Evolutionary conservation across 2,888 invertebrate genomes (phyloP).

Genomic region (Byasa hedistus): DNA sequence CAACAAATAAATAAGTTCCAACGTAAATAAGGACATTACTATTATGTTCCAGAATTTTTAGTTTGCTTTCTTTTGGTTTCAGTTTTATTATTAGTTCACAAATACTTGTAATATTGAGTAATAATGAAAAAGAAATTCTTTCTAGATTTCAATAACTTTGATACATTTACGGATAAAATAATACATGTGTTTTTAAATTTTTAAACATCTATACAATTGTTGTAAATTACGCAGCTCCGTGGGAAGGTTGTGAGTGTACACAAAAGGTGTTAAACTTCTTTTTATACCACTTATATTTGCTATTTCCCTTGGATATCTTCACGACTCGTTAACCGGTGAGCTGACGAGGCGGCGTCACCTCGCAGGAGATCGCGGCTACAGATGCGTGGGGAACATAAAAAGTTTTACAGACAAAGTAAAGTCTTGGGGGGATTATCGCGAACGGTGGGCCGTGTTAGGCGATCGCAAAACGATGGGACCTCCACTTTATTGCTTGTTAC

Average conservation of each 20-base stretch:
- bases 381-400: constrained; percentile 62
- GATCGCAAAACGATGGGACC: constrained; percentile 72
- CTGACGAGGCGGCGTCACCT: constrained; percentile 63
- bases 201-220: background rate
- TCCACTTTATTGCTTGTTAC: constrained; percentile 77
- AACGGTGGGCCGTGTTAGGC: constrained; percentile 54
- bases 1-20: no score
- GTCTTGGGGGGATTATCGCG: constrained; percentile 70
- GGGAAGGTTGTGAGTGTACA: background rate
- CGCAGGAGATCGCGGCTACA: constrained; percentile 48
- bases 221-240: background rate
- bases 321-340: constrained; percentile 54
- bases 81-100: no score
- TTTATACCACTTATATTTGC: constrained; percentile 24
- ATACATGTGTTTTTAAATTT: background rate
- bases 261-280: constrained; percentile 21
- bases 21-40: no score
- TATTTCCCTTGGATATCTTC: constrained; percentile 28
- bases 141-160: no score
- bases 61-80: no score
- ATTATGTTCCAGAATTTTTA: no score
- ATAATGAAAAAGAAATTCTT: no score
- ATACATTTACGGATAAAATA: no score
- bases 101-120: no score
- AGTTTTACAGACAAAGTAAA: constrained; percentile 71